These are phyloP conservation scores for Plebejus argus DNA, from an alignment of 2,888 invertebrate genomes.

Conservation along the genomic window DNA sequence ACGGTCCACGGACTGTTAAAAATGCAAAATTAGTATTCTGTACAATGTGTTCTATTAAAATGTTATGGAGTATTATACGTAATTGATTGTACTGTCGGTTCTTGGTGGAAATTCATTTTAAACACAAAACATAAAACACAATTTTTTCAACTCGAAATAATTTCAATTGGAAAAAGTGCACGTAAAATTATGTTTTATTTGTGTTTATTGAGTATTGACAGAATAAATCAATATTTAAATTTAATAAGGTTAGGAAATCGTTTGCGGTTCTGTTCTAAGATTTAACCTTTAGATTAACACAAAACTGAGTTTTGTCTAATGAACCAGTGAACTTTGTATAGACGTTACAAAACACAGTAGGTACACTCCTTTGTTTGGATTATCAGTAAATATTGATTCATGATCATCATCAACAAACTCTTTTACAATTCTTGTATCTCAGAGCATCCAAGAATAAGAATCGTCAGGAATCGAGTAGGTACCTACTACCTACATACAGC, in stretches of 20 bases:
- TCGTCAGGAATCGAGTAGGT: no score
- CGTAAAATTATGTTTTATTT: no score
- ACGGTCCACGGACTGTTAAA: no score
- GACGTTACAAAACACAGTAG: constrained; percentile 58
- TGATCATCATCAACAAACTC: background rate
- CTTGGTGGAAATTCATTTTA: no score
- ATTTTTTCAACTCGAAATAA: no score
- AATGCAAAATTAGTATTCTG: no score
- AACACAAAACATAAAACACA: no score
- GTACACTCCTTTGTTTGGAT: constrained; percentile 51
- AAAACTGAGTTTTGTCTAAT: constrained; percentile 61
- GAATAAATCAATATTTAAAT: background rate
- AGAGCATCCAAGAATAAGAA: no score
- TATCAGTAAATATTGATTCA: constrained; percentile 23
- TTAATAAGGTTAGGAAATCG: background rate
- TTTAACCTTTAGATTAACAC: constrained; percentile 71
- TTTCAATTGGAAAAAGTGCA: no score
- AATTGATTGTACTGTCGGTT: no score
- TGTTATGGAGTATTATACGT: no score
- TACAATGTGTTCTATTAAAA: background rate
- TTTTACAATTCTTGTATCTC: background rate
- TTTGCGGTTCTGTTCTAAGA: constrained; percentile 39
- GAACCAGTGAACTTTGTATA: constrained; percentile 73
- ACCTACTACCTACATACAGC: no score
- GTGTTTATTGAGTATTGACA: background rate